Percentiles rank a stretch among this genome's conserved stretches.
Conservation (phyloP, 2,113 vertebrate genomes). For the Casuarius casuarius region DNA sequence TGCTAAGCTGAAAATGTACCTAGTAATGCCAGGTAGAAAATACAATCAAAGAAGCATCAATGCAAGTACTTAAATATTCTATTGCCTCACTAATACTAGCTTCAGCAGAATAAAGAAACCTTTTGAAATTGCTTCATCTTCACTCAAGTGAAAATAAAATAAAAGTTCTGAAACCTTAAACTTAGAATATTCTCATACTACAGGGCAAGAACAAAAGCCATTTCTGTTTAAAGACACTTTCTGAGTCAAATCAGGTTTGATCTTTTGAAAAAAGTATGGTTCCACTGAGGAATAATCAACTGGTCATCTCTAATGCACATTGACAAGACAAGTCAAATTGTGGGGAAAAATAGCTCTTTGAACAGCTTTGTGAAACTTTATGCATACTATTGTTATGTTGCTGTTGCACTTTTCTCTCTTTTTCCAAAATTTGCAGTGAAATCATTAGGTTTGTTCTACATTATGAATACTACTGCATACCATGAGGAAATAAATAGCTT, state of each 20-base stretch:
- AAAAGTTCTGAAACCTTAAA: not conserved
- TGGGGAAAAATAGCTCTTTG: not conserved
- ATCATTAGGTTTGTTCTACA: not conserved
- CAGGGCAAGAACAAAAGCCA: not conserved
- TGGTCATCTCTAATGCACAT: not conserved
- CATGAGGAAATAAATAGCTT: conserved; percentile 13
- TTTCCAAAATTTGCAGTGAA: not conserved
- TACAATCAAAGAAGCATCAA: not conserved
- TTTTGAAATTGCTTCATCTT: not conserved
- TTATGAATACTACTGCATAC: not conserved
- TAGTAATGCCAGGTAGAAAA: not conserved
- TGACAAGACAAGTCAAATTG: not conserved
- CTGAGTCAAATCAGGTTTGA: not conserved
- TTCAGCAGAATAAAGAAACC: not conserved
- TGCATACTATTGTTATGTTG: not conserved
- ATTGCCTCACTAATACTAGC: not conserved
- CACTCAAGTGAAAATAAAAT: not conserved
- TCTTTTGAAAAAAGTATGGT: not conserved
- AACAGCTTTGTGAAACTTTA: not conserved
- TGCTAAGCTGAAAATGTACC: not conserved
- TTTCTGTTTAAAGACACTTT: not conserved
- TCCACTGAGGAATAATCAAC: not conserved
- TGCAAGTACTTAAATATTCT: not conserved
- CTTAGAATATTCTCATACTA: not conserved
- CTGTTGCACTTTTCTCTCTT: not conserved